Evolutionary conservation across 2,888 invertebrate genomes (phyloP).

Genomic region (Pimpla rufipes): DNA sequence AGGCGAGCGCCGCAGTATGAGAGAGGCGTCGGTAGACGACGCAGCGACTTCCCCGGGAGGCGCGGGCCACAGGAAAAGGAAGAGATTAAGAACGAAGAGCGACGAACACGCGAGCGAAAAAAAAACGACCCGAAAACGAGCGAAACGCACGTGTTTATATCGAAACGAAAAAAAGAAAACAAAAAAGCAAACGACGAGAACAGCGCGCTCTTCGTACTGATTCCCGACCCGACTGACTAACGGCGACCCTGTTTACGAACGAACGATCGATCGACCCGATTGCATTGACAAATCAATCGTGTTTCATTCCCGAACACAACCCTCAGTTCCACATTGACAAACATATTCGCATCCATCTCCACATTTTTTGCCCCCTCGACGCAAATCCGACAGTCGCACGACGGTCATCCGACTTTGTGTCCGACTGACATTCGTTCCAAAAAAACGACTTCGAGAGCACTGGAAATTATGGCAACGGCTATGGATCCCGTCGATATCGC

Average conservation of each 20-base stretch:
- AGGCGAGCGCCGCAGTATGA: conserved; percentile 80
- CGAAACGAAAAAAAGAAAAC: conserved; percentile 40
- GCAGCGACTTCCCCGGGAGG: conserved; percentile 75
- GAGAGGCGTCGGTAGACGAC: conserved; percentile 83
- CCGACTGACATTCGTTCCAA: background rate
- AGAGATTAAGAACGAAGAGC: conserved; percentile 43
- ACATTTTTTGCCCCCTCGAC: background rate
- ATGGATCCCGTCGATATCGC: conserved; percentile 95
- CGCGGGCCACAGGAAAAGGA: conserved; percentile 71
- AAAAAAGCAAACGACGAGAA: background rate
- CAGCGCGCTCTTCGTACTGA: conserved; percentile 70
- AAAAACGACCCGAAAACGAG: conserved; percentile 48
- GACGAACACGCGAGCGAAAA: conserved; percentile 53
- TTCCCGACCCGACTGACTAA: conserved; percentile 71
- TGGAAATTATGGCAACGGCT: conserved; percentile 79
- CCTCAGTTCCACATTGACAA: background rate
- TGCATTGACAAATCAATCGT: conserved; percentile 59
- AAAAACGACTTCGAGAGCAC: conserved; percentile 70
- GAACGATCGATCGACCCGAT: conserved; percentile 79
- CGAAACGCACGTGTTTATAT: conserved; percentile 43
- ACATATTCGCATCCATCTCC: background rate
- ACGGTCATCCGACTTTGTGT: background rate
- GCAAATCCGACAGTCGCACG: background rate
- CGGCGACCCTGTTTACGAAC: conserved; percentile 75
- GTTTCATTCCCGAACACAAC: conserved; percentile 21